Conservation (phyloP, 35 echinoderm and acorn worm genomes). For the Stichopus chloronotus region DNA sequence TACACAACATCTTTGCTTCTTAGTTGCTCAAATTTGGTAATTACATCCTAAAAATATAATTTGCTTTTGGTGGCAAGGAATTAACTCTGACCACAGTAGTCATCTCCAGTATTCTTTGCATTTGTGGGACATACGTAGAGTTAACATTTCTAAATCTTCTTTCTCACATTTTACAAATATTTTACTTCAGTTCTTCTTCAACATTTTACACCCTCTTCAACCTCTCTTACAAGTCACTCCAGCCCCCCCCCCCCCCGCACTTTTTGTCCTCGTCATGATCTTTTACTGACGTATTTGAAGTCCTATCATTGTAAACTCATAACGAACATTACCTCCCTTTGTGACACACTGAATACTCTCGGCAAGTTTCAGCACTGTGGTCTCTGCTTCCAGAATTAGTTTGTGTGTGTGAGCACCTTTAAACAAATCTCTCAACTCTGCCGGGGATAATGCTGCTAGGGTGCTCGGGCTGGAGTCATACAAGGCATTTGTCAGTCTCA, state of each 20-base stretch:
- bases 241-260: too few species aligned
- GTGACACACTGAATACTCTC: constrained; percentile 74
- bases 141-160: not conserved
- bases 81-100: too few species aligned
- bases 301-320: not conserved
- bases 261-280: not conserved
- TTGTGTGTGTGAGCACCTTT: constrained; percentile 58
- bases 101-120: too few species aligned
- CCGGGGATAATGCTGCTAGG: constrained; percentile 57
- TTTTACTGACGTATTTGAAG: too few species aligned
- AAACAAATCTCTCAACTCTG: constrained; percentile 70
- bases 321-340: constrained; percentile 56
- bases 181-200: too few species aligned
- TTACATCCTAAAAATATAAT: too few species aligned
- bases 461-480: constrained; percentile 65
- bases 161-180: too few species aligned
- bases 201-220: not conserved
- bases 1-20: too few species aligned
- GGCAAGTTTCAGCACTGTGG: constrained; percentile 68
- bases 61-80: too few species aligned
- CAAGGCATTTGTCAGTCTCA: constrained; percentile 75
- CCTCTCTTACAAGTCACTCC: not conserved
- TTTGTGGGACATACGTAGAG: not conserved
- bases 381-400: constrained; percentile 76
- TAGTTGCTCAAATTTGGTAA: too few species aligned